A percentile compares a stretch with the other conserved stretches of the same genome.
These are phyloP conservation scores for Hyles lineata DNA, from an alignment of 2,888 invertebrate genomes.

Conservation along the genomic window DNA sequence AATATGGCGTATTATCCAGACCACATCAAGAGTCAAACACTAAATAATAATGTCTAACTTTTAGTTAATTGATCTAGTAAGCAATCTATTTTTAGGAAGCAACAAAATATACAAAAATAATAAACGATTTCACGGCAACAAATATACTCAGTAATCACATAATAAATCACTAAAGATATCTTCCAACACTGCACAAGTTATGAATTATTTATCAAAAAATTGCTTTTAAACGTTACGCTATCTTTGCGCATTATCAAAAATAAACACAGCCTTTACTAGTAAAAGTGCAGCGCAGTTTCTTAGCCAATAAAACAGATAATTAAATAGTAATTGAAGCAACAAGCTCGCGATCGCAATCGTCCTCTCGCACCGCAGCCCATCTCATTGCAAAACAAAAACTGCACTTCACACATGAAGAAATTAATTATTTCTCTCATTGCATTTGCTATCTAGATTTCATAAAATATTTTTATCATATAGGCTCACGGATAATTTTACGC, in stretches of 20 bases:
- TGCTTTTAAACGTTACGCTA: background rate
- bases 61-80: too few species aligned
- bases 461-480: background rate
- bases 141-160: background rate
- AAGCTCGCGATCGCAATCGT: conserved; percentile 15
- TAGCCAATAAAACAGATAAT: conserved; percentile 22
- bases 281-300: background rate
- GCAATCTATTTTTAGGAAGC: too few species aligned
- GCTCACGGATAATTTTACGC: background rate
- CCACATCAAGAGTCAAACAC: too few species aligned
- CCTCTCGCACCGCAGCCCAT: background rate
- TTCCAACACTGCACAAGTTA: background rate
- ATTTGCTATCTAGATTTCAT: conserved; percentile 11
- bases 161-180: conserved; percentile 6
- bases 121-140: too few species aligned
- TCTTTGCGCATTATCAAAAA: background rate
- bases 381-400: conserved; percentile 10
- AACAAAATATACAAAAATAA: too few species aligned
- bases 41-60: too few species aligned
- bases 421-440: conserved; percentile 25
- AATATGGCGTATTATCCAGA: too few species aligned
- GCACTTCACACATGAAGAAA: conserved; percentile 22
- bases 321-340: conserved; percentile 27
- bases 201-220: background rate
- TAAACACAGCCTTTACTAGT: background rate